These are phyloP conservation scores for Phytoseiulus persimilis DNA, from an alignment of 2,888 invertebrate genomes.

Conservation along the genomic window DNA sequence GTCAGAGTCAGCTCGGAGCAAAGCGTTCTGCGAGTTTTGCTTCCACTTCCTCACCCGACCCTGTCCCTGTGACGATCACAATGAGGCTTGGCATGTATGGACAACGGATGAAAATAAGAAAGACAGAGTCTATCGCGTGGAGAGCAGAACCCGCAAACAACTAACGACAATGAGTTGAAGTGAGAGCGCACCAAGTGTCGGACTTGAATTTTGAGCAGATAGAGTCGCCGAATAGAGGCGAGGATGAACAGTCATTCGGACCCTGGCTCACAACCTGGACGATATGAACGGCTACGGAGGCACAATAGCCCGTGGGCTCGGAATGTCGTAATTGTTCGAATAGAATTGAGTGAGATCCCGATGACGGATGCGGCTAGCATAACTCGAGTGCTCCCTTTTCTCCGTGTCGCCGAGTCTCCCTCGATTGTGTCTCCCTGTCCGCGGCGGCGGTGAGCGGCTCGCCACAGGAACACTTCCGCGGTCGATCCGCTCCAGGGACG, in stretches of 20 bases:
- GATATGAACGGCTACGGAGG: neutral
- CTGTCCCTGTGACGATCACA: no score
- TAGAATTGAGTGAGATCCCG: neutral
- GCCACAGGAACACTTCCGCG: no score
- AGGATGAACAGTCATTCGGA: neutral
- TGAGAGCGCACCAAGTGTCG: neutral
- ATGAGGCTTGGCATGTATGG: no score
- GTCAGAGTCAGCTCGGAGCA: neutral
- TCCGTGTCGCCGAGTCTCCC: neutral
- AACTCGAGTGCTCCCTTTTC: neutral
- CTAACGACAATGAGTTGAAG: neutral
- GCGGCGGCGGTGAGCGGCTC: no score
- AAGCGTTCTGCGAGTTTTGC: no score
- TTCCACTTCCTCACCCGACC: no score
- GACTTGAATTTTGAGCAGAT: neutral
- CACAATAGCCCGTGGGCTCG: neutral
- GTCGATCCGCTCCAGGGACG: no score
- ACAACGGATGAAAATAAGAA: no score
- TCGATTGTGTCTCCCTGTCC: neutral
- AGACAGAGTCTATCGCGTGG: no score
- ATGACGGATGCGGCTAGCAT: neutral
- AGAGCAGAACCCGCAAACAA: no score
- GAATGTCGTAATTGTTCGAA: neutral
- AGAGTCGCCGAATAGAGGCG: neutral
- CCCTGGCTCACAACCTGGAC: neutral